Evolutionary conservation across 2,113 vertebrate species (phyloP).

Genomic region (Myotis davidii): DNA sequence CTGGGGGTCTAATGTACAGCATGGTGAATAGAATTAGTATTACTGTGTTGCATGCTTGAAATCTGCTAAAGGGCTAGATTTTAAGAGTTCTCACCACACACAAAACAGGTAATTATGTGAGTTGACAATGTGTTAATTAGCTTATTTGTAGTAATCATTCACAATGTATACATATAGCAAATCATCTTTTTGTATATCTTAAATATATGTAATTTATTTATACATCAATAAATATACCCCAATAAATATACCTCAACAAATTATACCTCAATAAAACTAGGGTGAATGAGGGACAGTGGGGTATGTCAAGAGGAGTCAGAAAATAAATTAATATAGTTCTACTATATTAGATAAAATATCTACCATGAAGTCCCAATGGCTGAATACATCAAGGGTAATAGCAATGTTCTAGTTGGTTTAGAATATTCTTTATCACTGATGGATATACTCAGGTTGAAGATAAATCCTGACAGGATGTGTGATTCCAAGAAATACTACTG

Average conservation of each 20-base stretch:
- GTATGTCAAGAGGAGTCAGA: background rate
- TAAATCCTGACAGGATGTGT: background rate
- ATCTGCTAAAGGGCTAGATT: background rate
- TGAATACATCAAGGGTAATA: background rate
- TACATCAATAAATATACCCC: too few species aligned
- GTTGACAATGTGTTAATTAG: background rate
- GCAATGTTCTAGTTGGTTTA: background rate
- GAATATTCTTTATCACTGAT: background rate
- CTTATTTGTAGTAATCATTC: background rate
- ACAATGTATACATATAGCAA: background rate
- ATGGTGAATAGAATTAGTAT: background rate
- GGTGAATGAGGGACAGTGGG: too few species aligned
- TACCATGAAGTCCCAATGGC: background rate
- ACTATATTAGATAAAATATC: background rate
- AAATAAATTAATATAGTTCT: background rate
- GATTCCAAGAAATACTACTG: conserved; percentile 64
- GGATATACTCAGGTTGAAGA: background rate
- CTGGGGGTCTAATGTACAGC: too few species aligned
- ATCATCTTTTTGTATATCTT: background rate
- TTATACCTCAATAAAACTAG: background rate
- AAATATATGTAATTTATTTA: background rate
- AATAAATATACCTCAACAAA: background rate
- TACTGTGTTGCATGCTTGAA: background rate
- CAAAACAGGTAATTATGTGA: background rate
- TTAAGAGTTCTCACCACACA: background rate